A percentile compares a stretch with the other conserved stretches of the same genome.
Conservation (phyloP, 2,113 vertebrate genomes). For the Mustelus asterias region DNA sequence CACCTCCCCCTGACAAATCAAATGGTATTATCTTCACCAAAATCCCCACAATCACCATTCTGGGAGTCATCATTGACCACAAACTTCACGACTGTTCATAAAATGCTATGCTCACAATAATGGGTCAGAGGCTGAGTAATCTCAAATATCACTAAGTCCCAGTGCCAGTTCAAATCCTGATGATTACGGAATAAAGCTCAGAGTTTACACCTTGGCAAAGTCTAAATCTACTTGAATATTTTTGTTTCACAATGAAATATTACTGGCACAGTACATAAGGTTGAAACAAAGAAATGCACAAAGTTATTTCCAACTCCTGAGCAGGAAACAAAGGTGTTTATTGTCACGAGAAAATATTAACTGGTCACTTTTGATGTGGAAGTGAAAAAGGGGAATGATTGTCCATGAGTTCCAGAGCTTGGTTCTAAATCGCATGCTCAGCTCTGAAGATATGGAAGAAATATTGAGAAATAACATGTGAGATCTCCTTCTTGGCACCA, state of each 20-base stretch:
- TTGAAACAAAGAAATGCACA: neutral
- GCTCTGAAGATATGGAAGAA: neutral
- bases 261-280: neutral
- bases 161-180: neutral
- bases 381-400: neutral
- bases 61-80: no score
- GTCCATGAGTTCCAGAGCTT: neutral
- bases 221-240: neutral
- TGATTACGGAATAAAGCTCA: neutral
- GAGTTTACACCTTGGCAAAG: neutral
- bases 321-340: neutral
- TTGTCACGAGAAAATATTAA: neutral
- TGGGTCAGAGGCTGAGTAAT: no score
- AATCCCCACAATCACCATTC: no score
- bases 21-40: no score
- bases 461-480: neutral
- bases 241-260: neutral
- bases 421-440: neutral
- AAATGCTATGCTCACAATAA: neutral
- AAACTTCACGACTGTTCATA: neutral
- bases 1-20: no score
- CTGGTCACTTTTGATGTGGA: neutral
- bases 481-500: neutral
- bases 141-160: neutral
- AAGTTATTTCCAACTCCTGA: neutral